Evolutionary conservation across 2,113 vertebrate species (phyloP), one percentile per base, ranked within the genome.

Genomic region (Pituophis catenifer): DNA sequence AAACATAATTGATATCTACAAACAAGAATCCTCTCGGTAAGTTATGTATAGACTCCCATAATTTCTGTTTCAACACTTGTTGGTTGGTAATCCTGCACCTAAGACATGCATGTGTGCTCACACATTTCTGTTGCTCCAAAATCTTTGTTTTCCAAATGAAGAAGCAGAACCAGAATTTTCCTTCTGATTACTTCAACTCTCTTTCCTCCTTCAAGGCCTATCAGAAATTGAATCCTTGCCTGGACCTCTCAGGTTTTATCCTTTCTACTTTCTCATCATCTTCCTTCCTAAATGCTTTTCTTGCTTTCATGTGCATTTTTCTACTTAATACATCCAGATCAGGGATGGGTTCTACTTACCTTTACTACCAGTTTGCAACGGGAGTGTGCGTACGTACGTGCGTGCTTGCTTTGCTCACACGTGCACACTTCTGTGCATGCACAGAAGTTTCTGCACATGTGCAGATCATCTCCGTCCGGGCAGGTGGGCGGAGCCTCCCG

Each of bases 1-100:
- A 96, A 99, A 99, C 96, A 99, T 99, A 88, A 98, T 99, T 0
- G 99, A 99, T 95, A 98, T 99, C 92, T 99, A 98, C 97, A 99
- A 98, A 94, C 98, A 98, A 93, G 98, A 98, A 91, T 98, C 98
- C 9, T 97, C 97, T 93, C 97, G 98, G 98, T 98, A 88, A 95
- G 97, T 90, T 3, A 55, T 6, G 17, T 17, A 6, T 10, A 12
- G 65, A 65, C 8, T 44, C 33, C 33, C 75, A 44, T 21, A 8
- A 44, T 44, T 44, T 44, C 75, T 81, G 33, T 81, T 81, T 44
- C 33, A 81, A 44, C 75, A 81, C 19, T 26, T 81, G 33, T 33
- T 44, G 1, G 33, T 81, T 81, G 21, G 33, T 44, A 33, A 21
- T 81, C 33, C 75, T 81, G 33, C 3, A 38, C 33, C 33, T 21